Conservation (phyloP, 1,140 invertebrate genomes). For the Drosophila punjabiensis region DNA sequence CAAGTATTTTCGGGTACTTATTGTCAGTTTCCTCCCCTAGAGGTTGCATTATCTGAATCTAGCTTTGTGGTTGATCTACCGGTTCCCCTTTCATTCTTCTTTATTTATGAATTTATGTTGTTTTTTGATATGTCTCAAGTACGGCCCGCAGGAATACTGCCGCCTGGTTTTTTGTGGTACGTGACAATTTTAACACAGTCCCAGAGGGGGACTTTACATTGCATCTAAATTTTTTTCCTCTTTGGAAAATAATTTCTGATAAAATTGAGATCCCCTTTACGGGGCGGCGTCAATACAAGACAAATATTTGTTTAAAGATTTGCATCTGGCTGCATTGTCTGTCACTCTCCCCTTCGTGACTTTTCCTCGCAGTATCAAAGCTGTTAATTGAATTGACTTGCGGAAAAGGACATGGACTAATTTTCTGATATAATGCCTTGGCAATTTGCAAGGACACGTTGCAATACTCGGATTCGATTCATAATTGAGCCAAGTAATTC, state of each 20-base stretch:
- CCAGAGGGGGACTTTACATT: slow-evolving; percentile 18
- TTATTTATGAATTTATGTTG: slow-evolving; percentile 10
- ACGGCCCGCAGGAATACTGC: slow-evolving; percentile 56
- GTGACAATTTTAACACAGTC: slow-evolving; percentile 77
- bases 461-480: neutral
- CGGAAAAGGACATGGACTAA: neutral
- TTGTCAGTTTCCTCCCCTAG: slow-evolving; percentile 36
- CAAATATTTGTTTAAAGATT: slow-evolving; percentile 81
- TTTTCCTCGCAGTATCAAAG: neutral
- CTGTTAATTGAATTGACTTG: slow-evolving; percentile 23
- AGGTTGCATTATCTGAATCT: slow-evolving; percentile 53
- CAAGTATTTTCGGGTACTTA: slow-evolving; percentile 53
- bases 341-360: slow-evolving; percentile 31
- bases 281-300: slow-evolving; percentile 49
- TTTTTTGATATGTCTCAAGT: slow-evolving; percentile 47
- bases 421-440: slow-evolving; percentile 20
- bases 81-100: slow-evolving; percentile 40
- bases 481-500: slow-evolving; percentile 23
- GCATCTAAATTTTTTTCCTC: slow-evolving; percentile 36
- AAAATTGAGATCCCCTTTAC: slow-evolving; percentile 26
- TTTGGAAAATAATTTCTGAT: slow-evolving; percentile 24
- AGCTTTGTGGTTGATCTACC: slow-evolving; percentile 59
- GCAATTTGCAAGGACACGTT: slow-evolving; percentile 20
- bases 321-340: slow-evolving; percentile 74
- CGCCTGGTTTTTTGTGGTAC: slow-evolving; percentile 57